Evolutionary conservation across 2,888 invertebrate species (phyloP).

Genomic region (Scelioninae gen. 1): DNA sequence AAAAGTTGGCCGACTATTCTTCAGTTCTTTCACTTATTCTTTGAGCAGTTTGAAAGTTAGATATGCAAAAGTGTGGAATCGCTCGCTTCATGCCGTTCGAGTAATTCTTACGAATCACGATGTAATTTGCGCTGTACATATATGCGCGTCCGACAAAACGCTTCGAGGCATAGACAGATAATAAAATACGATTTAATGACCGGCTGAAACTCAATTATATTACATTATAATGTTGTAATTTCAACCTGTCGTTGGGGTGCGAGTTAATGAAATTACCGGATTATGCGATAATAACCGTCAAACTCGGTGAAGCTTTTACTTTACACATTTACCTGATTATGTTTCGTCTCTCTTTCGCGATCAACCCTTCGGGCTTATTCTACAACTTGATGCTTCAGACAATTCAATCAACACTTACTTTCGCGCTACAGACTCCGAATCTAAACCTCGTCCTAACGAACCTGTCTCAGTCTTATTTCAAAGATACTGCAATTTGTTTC

Average conservation of each 20-base stretch:
- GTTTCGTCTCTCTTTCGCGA: slow-evolving; percentile 28
- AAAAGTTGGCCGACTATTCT: slow-evolving; percentile 41
- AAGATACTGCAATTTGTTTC: slow-evolving; percentile 8
- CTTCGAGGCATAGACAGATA: slow-evolving; percentile 15
- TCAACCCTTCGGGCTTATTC: slow-evolving; percentile 48
- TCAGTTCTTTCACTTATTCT: slow-evolving; percentile 30
- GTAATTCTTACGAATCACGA: neutral
- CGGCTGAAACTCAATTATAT: slow-evolving; percentile 57
- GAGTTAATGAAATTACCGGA: slow-evolving; percentile 75
- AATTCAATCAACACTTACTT: slow-evolving; percentile 64
- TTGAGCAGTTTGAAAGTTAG: slow-evolving; percentile 18
- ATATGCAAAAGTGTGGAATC: slow-evolving; percentile 20
- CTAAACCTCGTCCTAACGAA: neutral
- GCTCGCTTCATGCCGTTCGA: neutral
- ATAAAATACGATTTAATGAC: slow-evolving; percentile 58
- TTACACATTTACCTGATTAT: slow-evolving; percentile 49
- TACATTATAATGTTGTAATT: slow-evolving; percentile 77
- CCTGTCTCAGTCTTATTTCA: neutral
- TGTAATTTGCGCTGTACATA: slow-evolving; percentile 3
- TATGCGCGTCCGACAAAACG: slow-evolving; percentile 6
- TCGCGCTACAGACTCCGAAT: slow-evolving; percentile 39
- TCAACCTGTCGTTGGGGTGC: slow-evolving; percentile 70
- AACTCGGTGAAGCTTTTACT: slow-evolving; percentile 53
- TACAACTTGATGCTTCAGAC: slow-evolving; percentile 55
- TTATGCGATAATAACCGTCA: slow-evolving; percentile 76